A percentile compares a stretch with the other conserved stretches of the same genome.
Conservation (phyloP, 2,797 vertebrate species). For the Saxicola maurus region DNA sequence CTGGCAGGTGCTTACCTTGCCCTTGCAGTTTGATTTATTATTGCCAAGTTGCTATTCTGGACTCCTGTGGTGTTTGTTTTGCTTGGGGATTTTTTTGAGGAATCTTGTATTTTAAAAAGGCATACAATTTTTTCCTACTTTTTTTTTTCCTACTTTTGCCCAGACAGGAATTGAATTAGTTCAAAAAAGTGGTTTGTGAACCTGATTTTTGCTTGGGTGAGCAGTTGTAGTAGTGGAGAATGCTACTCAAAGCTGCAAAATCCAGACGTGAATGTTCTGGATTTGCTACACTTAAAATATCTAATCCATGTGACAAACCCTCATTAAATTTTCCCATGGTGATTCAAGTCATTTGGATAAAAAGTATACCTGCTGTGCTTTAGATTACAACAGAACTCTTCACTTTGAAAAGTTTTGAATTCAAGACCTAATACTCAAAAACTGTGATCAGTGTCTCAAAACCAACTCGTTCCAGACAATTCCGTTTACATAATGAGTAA, state of each 20-base stretch:
- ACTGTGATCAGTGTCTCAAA: neutral
- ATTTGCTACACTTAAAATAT: neutral
- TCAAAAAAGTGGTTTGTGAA: neutral
- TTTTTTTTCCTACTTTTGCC: neutral
- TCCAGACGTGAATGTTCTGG: neutral
- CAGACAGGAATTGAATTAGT: neutral
- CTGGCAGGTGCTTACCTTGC: neutral
- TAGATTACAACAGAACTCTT: neutral
- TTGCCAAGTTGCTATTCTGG: neutral
- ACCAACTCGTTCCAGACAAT: neutral
- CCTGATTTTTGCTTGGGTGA: neutral
- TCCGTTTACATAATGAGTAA: conserved; percentile 3
- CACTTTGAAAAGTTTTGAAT: neutral
- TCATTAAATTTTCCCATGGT: conserved; percentile 7
- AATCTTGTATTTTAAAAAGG: neutral
- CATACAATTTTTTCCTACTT: rapidly evolving
- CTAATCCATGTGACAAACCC: neutral
- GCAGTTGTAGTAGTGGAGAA: neutral
- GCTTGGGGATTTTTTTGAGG: neutral
- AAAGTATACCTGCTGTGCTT: neutral
- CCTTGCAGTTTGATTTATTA: neutral
- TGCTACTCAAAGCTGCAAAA: neutral
- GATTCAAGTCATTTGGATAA: neutral
- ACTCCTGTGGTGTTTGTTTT: neutral
- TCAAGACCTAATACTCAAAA: neutral